Conservation (phyloP, 2,888 invertebrate genomes). For the Plutella xylostella region DNA sequence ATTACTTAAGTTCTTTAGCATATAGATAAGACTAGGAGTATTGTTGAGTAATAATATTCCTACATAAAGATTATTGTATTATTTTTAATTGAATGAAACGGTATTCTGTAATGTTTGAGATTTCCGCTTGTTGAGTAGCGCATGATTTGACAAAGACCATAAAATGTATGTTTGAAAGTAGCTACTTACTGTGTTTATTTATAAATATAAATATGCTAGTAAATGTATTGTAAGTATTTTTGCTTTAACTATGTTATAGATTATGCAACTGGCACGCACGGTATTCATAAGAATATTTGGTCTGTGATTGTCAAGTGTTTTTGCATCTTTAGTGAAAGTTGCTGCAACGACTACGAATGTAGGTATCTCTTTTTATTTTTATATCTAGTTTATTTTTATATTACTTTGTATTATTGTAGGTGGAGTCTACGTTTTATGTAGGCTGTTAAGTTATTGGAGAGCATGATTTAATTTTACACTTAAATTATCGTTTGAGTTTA, state of each 20-base stretch:
- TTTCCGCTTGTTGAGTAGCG: too few species aligned
- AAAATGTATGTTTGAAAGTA: too few species aligned
- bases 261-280: background rate
- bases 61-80: background rate
- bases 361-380: background rate
- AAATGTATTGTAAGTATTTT: background rate
- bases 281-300: background rate
- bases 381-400: background rate
- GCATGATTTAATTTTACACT: slow-evolving; percentile 29
- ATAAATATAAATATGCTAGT: too few species aligned
- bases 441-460: slow-evolving; percentile 55
- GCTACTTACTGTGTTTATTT: background rate
- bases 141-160: too few species aligned
- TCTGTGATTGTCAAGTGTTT: background rate
- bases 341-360: background rate
- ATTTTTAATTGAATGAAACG: background rate
- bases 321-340: background rate
- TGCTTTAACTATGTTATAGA: background rate
- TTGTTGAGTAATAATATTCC: background rate
- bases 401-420: slow-evolving; percentile 7
- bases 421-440: slow-evolving; percentile 62
- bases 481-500: background rate
- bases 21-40: background rate
- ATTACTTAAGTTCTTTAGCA: background rate
- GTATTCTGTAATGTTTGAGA: too few species aligned